These are phyloP conservation scores for Dryococelus australis DNA, from an alignment of 2,888 invertebrate species.

Conservation along the genomic window DNA sequence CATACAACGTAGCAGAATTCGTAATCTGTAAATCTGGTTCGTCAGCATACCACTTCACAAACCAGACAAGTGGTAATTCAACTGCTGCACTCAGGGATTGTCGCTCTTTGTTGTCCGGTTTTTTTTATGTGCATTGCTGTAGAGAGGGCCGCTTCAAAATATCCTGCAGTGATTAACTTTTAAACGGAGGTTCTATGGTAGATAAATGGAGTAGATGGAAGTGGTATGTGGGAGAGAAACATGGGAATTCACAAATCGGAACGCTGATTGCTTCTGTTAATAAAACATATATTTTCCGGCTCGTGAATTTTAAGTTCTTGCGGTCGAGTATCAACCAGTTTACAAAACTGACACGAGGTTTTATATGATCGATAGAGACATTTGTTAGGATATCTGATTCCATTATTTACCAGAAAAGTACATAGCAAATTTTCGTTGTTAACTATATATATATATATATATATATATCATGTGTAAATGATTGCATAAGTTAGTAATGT, in stretches of 20 bases:
- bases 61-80: neutral
- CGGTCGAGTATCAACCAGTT: neutral
- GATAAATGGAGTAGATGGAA: neutral
- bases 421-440: no score
- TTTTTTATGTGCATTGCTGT: neutral
- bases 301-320: neutral
- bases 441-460: no score
- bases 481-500: no score
- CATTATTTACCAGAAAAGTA: no score
- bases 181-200: neutral
- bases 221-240: neutral
- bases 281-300: neutral
- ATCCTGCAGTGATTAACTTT: constrained; percentile 8
- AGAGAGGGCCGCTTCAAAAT: neutral
- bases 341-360: no score
- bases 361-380: no score
- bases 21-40: no score
- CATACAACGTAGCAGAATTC: no score
- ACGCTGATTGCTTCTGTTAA: neutral
- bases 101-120: neutral
- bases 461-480: no score
- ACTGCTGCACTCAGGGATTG: no score
- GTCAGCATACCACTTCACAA: neutral
- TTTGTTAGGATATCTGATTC: no score
- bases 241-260: neutral